Evolutionary conservation across 2,797 vertebrate genomes (phyloP).

Genomic region (Malurus leucopterus): DNA sequence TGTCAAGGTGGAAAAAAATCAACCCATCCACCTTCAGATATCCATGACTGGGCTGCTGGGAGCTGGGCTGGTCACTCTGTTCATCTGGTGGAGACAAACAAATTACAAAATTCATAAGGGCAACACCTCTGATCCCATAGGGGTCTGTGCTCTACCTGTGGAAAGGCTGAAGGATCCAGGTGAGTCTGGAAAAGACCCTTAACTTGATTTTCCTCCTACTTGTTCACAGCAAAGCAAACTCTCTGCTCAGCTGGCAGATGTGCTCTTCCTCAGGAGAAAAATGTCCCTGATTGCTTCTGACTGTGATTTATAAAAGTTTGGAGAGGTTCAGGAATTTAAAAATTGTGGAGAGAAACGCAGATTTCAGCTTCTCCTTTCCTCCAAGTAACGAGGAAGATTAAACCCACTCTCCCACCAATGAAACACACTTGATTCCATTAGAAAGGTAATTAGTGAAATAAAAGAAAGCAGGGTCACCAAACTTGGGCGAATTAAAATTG

Average conservation of each 20-base stretch:
- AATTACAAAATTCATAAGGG: neutral
- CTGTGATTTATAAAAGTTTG: neutral
- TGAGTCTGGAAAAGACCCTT: neutral
- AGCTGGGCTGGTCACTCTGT: neutral
- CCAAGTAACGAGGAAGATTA: neutral
- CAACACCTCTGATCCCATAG: rapidly evolving
- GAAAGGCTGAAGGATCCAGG: neutral
- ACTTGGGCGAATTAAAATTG: neutral
- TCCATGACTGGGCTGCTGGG: rapidly evolving
- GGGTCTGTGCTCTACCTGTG: neutral
- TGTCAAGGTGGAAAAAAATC: neutral
- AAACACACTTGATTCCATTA: neutral
- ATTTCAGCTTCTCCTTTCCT: neutral
- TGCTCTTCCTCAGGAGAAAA: neutral
- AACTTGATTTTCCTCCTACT: neutral
- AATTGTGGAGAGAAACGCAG: neutral
- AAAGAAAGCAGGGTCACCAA: neutral
- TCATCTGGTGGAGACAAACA: neutral
- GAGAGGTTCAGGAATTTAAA: neutral
- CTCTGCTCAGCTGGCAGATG: neutral
- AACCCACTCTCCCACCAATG: neutral
- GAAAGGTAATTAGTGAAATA: neutral
- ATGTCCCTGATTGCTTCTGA: neutral
- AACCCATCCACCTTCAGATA: neutral
- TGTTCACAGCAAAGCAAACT: neutral